Conservation (phyloP, 2,797 vertebrate species). For the Scarus forsteni region DNA sequence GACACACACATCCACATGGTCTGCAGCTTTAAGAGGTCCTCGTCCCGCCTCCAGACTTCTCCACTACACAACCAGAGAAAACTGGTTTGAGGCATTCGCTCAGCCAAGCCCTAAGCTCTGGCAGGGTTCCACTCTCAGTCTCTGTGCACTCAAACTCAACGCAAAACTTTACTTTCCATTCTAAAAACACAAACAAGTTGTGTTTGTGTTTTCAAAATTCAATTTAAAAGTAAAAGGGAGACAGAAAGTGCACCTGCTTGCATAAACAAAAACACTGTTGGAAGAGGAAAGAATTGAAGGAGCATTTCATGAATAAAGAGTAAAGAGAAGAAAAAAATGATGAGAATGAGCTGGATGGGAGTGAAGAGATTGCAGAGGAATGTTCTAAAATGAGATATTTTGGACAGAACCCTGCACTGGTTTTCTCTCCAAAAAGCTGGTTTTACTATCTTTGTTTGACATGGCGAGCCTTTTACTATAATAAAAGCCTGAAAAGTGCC, state of each 20-base stretch:
- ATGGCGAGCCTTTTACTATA: too few relatives aligned
- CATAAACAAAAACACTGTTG: neutral
- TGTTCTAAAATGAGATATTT: slow-evolving; percentile 67
- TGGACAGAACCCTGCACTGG: slow-evolving; percentile 19
- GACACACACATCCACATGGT: slow-evolving; percentile 43
- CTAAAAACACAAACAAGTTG: slow-evolving; percentile 50
- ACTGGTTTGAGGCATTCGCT: slow-evolving; percentile 87
- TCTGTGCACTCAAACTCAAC: slow-evolving; percentile 16
- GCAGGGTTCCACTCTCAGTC: slow-evolving; percentile 75
- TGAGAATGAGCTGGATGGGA: slow-evolving; percentile 61
- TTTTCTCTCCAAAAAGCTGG: slow-evolving; percentile 16
- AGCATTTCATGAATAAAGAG: slow-evolving; percentile 26
- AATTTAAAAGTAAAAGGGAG: slow-evolving; percentile 16
- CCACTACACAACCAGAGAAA: slow-evolving; percentile 86
- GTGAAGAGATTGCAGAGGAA: slow-evolving; percentile 65
- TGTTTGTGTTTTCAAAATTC: too few relatives aligned
- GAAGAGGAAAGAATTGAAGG: slow-evolving; percentile 17
- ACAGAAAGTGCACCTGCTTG: slow-evolving; percentile 26
- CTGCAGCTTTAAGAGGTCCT: slow-evolving; percentile 83
- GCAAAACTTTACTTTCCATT: slow-evolving; percentile 58
- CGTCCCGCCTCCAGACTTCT: slow-evolving; percentile 80
- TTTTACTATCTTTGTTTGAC: slow-evolving; percentile 5
- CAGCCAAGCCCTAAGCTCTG: slow-evolving; percentile 86
- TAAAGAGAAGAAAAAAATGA: slow-evolving; percentile 49
- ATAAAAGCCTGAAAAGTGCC: too few relatives aligned